Percentiles rank a stretch among this genome's conserved stretches.
phyloP scores from a whole-genome alignment of 2,113 vertebrate genomes.

The Entelurus aequoreus region DNA sequence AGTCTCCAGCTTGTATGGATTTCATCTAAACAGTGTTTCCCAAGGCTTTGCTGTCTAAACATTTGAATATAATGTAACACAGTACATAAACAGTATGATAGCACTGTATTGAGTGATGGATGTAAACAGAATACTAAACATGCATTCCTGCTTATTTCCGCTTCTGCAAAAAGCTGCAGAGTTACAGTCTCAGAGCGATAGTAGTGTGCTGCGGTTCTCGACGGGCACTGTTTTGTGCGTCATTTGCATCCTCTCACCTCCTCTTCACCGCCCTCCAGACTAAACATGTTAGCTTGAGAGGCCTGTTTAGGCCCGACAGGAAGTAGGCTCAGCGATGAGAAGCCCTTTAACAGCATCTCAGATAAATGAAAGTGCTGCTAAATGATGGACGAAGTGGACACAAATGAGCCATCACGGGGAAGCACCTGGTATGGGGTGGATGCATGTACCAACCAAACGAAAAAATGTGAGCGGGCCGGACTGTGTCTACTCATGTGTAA shows the following conservation, averaged over 20 bases:
- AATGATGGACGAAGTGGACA: slow-evolving; percentile 58
- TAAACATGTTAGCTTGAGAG: slow-evolving; percentile 46
- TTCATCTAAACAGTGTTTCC: slow-evolving; percentile 50
- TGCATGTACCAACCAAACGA: slow-evolving; percentile 12
- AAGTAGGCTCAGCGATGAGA: slow-evolving; percentile 50
- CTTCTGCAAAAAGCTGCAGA: slow-evolving; percentile 26
- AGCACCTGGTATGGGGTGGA: slow-evolving; percentile 25
- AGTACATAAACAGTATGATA: slow-evolving; percentile 38
- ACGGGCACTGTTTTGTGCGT: slow-evolving; percentile 6
- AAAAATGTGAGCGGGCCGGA: not conserved
- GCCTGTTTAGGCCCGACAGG: slow-evolving; percentile 53
- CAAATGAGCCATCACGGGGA: slow-evolving; percentile 58
- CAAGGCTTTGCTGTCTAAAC: slow-evolving; percentile 53
- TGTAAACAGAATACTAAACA: slow-evolving; percentile 31
- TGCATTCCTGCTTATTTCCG: slow-evolving; percentile 26
- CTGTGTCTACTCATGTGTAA: slow-evolving; percentile 40
- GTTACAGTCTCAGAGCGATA: slow-evolving; percentile 19
- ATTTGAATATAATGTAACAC: slow-evolving; percentile 44
- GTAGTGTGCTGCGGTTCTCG: slow-evolving; percentile 1
- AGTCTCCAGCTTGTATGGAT: slow-evolving; percentile 48
- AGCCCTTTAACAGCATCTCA: slow-evolving; percentile 44
- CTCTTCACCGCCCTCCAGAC: slow-evolving; percentile 40
- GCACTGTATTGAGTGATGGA: slow-evolving; percentile 31
- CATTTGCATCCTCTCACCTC: slow-evolving; percentile 23
- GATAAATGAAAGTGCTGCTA: slow-evolving; percentile 59